A percentile compares a stretch with the other conserved stretches of the same genome.
phyloP scores from a whole-genome alignment of 2,113 vertebrate species.

The Hiodon tergisus region DNA sequence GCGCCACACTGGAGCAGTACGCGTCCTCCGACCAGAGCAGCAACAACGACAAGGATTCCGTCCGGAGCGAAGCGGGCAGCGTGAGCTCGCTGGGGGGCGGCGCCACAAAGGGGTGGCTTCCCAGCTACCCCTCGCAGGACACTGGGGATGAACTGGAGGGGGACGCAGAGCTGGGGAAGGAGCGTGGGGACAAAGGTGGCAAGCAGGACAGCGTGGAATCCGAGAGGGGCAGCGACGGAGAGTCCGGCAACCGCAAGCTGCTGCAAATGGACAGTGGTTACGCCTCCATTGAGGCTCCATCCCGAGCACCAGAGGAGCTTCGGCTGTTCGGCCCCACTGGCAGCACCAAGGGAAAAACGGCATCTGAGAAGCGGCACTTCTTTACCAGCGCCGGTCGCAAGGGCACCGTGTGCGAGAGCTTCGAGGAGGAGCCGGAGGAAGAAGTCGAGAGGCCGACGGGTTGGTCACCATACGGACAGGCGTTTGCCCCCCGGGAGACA shows the following conservation, averaged over 20 bases:
- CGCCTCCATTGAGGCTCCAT: slow-evolving; percentile 88
- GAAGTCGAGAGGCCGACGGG: slow-evolving; percentile 48
- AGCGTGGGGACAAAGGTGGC: neutral
- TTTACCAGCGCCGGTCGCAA: slow-evolving; percentile 81
- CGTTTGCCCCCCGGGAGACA: slow-evolving; percentile 26
- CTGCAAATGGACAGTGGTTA: slow-evolving; percentile 98
- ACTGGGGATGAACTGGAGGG: slow-evolving; percentile 63
- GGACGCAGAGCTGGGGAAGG: slow-evolving; percentile 37
- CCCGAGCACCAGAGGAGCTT: slow-evolving; percentile 70
- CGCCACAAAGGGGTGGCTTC: slow-evolving; percentile 44
- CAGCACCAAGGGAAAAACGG: slow-evolving; percentile 68
- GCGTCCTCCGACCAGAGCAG: slow-evolving; percentile 85
- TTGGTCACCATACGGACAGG: slow-evolving; percentile 8
- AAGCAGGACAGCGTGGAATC: slow-evolving; percentile 48
- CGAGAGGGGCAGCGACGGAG: slow-evolving; percentile 55
- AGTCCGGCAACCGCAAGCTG: slow-evolving; percentile 76
- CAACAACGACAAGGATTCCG: slow-evolving; percentile 83
- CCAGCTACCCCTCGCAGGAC: slow-evolving; percentile 69
- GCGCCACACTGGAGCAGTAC: slow-evolving; percentile 85
- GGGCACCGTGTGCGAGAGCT: slow-evolving; percentile 81
- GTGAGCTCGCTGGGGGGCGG: slow-evolving; percentile 65
- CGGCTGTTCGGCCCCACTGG: slow-evolving; percentile 55
- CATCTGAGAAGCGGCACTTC: slow-evolving; percentile 75
- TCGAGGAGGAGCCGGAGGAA: slow-evolving; percentile 67
- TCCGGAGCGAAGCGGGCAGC: slow-evolving; percentile 82